A percentile compares a stretch with the other conserved stretches of the same genome.
Conservation (phyloP, 2,888 invertebrate genomes). For the Papilio elwesi region DNA sequence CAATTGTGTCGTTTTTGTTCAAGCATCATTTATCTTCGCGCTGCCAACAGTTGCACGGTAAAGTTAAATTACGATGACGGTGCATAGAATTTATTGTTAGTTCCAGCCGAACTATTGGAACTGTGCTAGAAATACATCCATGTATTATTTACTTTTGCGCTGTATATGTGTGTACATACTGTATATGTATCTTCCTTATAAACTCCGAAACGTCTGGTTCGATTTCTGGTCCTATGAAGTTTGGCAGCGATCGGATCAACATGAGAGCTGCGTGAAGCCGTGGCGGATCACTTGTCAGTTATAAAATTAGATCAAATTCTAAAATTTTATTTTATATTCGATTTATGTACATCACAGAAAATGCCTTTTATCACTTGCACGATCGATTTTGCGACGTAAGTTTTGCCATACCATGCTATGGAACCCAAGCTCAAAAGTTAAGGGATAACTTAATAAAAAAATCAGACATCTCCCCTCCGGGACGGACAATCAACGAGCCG, state of each 20-base stretch:
- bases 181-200: no score
- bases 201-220: no score
- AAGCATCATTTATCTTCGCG: slow-evolving; percentile 29
- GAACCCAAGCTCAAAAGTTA: slow-evolving; percentile 5
- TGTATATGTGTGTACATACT: no score
- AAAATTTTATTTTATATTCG: no score
- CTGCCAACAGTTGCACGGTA: slow-evolving; percentile 31
- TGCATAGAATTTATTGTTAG: slow-evolving; percentile 32
- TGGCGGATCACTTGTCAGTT: no score
- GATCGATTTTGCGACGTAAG: neutral
- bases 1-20: slow-evolving; percentile 28
- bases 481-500: slow-evolving; percentile 20
- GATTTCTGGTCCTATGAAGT: no score
- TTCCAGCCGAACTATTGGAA: neutral
- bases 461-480: slow-evolving; percentile 19
- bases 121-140: neutral
- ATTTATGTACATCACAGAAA: no score
- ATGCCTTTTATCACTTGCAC: no score
- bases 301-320: no score
- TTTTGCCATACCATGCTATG: neutral
- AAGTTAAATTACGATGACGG: slow-evolving; percentile 37
- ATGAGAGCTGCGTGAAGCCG: no score
- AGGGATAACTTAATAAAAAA: slow-evolving; percentile 24
- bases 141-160: no score
- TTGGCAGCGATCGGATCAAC: no score